Conservation (phyloP, 1,140 invertebrate species). For the Pristionchus pacificus region DNA sequence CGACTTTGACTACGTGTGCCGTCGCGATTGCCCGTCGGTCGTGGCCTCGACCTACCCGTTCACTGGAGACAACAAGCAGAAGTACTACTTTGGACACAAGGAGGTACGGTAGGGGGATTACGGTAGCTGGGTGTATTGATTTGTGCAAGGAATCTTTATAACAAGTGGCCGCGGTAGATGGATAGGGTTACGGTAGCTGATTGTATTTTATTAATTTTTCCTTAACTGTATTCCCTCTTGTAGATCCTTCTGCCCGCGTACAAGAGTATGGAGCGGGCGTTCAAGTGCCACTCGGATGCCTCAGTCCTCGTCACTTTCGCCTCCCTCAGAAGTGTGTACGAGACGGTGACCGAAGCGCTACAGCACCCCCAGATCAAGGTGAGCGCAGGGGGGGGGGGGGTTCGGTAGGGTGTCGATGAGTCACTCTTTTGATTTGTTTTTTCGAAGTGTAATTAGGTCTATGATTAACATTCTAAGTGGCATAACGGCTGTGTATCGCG, state of each 20-base stretch:
- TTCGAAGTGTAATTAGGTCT: no score
- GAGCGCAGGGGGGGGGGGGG: background rate
- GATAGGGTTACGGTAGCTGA: no score
- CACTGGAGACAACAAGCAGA: conserved; percentile 96
- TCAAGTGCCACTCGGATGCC: conserved; percentile 87
- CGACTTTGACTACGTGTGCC: conserved; percentile 97
- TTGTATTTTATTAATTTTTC: no score
- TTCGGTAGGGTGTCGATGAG: background rate
- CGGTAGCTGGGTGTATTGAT: background rate
- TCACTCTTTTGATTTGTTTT: no score
- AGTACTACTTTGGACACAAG: conserved; percentile 99
- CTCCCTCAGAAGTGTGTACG: conserved; percentile 91
- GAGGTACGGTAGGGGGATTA: conserved; percentile 57
- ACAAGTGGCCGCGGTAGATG: no score
- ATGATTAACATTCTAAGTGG: no score
- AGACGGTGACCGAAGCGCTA: conserved; percentile 88
- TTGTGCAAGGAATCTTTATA: no score
- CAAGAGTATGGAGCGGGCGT: conserved; percentile 93
- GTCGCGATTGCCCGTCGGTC: conserved; percentile 74
- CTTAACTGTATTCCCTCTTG: no score
- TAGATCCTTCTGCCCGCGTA: conserved; percentile 89
- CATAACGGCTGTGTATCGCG: no score
- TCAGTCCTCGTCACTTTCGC: conserved; percentile 98
- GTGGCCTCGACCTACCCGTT: conserved; percentile 97
- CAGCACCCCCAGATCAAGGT: conserved; percentile 73